Evolutionary conservation across 2,113 vertebrate species (phyloP).

Genomic region (Onychorhynchus coronatus): DNA sequence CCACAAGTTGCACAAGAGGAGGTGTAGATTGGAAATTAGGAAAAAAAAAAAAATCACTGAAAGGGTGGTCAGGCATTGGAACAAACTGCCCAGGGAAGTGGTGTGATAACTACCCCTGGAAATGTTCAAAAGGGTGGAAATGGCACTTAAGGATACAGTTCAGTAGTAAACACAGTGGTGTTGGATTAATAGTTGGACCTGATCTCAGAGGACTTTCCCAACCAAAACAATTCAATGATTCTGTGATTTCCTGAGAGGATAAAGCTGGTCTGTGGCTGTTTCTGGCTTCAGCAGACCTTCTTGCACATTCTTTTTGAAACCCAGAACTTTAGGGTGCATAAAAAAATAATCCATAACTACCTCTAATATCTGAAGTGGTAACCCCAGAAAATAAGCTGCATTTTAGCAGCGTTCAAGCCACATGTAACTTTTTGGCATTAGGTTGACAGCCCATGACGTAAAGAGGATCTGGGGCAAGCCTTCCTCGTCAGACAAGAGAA

Average conservation of each 20-base stretch:
- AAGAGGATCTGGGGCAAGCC: not conserved
- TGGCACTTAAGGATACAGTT: no score
- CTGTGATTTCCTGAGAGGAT: not conserved
- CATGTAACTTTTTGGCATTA: not conserved
- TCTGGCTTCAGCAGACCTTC: not conserved
- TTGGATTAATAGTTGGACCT: not conserved
- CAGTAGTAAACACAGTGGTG: not conserved
- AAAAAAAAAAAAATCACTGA: no score
- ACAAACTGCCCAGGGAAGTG: not conserved
- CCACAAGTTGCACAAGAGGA: not conserved
- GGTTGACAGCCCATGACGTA: not conserved
- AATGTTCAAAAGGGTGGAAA: not conserved
- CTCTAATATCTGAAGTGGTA: accelerated
- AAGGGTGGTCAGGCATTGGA: not conserved
- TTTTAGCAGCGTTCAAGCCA: not conserved
- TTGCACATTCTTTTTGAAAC: not conserved
- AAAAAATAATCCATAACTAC: not conserved
- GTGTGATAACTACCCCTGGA: not conserved
- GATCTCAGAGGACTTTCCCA: not conserved
- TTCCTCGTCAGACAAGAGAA: not conserved
- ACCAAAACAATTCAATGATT: not conserved
- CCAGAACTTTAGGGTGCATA: not conserved
- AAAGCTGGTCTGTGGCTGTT: not conserved
- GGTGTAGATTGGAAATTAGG: not conserved
- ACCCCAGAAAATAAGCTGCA: not conserved